Percentiles rank a stretch among this genome's conserved stretches.
phyloP scores from a whole-genome alignment of 2,113 vertebrate species.

The Plestiodon gilberti region DNA sequence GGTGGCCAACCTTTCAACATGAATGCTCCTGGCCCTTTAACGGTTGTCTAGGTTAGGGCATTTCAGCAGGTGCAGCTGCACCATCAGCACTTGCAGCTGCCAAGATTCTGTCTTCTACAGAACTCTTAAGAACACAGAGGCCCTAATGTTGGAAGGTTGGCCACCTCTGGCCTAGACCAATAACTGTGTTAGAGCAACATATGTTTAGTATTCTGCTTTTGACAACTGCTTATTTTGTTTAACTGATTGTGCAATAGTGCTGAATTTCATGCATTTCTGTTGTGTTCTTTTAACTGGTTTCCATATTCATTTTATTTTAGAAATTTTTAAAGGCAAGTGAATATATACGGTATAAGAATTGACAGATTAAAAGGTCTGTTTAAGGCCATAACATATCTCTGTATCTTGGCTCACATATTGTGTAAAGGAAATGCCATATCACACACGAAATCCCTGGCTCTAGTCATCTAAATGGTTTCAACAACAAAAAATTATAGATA shows the following conservation, averaged over 20 bases:
- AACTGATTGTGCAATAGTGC: conserved; percentile 52
- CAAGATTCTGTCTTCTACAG: no score
- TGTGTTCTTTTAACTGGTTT: conserved; percentile 78
- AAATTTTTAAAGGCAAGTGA: conserved; percentile 95
- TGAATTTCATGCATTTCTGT: conserved; percentile 57
- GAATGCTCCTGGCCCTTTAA: no score
- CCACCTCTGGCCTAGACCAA: no score
- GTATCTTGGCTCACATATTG: conserved; percentile 59
- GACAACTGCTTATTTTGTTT: conserved; percentile 43
- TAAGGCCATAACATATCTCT: conserved; percentile 72
- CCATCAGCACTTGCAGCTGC: no score
- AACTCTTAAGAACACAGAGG: no score
- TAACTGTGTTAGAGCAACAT: conserved; percentile 48
- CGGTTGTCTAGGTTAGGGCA: no score
- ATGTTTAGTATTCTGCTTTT: conserved; percentile 30
- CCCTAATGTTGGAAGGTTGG: no score
- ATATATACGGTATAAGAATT: conserved; percentile 67
- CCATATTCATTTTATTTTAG: conserved; percentile 94
- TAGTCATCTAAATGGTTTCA: conserved; percentile 75
- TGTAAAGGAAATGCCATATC: conserved; percentile 62
- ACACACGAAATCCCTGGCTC: conserved; percentile 37
- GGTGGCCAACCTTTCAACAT: no score
- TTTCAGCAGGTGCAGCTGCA: no score
- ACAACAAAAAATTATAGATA: background rate
- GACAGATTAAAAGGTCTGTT: conserved; percentile 68